Evolutionary conservation across 2,888 invertebrate species (phyloP).

Genomic region (Patella caerulea): DNA sequence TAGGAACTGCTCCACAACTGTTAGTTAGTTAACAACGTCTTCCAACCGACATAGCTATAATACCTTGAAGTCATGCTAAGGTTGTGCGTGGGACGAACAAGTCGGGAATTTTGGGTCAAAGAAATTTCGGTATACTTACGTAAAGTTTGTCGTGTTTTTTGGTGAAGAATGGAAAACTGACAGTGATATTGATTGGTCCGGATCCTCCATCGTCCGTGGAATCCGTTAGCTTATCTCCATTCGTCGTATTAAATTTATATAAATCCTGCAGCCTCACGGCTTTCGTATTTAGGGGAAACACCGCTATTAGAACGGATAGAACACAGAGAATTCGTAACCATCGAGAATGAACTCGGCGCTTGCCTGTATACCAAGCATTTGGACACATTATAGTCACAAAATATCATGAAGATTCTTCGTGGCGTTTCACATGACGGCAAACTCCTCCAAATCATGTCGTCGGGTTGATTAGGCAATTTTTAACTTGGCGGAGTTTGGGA

Average conservation of each 20-base stretch:
- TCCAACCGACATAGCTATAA: background rate
- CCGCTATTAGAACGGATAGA: constrained; percentile 24
- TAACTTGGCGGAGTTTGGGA: constrained; percentile 6
- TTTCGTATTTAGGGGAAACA: constrained; percentile 21
- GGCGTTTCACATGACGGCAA: constrained; percentile 11
- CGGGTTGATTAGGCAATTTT: background rate
- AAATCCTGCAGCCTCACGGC: constrained; percentile 32
- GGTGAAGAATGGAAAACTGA: constrained; percentile 44
- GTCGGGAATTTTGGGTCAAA: background rate
- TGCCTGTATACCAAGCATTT: constrained; percentile 30
- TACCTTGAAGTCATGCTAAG: background rate
- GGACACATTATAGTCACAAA: constrained; percentile 42
- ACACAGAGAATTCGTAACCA: constrained; percentile 30
- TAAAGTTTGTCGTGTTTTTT: constrained; percentile 39
- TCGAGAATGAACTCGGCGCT: constrained; percentile 22
- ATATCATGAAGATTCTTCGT: constrained; percentile 24
- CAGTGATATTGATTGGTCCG: constrained; percentile 34
- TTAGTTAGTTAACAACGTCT: too few relatives aligned
- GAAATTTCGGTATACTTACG: constrained; percentile 39
- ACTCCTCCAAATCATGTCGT: constrained; percentile 20
- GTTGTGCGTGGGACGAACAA: background rate
- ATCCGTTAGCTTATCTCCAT: constrained; percentile 36
- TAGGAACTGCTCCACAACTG: too few relatives aligned
- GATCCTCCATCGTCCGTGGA: constrained; percentile 46
- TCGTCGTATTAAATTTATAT: constrained; percentile 35